Evolutionary conservation across 2,888 invertebrate genomes (phyloP).

Genomic region (Hoplodrina blanda): DNA sequence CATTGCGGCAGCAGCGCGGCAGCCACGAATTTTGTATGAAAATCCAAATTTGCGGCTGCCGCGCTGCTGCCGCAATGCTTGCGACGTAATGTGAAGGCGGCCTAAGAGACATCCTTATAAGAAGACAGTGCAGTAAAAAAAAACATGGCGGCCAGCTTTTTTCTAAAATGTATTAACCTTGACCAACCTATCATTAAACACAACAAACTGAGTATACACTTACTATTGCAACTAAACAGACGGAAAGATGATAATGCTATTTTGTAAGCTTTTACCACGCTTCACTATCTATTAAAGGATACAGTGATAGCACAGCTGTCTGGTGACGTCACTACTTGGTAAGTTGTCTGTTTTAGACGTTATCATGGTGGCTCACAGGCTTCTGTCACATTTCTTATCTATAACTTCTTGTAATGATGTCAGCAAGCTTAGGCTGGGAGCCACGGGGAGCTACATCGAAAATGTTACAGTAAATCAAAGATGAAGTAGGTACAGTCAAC

Average conservation of each 20-base stretch:
- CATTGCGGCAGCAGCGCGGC: too few relatives aligned
- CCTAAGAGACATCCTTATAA: too few relatives aligned
- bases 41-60: too few relatives aligned
- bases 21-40: too few relatives aligned
- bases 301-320: constrained; percentile 32
- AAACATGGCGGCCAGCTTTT: too few relatives aligned
- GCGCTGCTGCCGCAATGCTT: too few relatives aligned
- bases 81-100: too few relatives aligned
- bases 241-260: constrained; percentile 11
- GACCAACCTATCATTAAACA: not conserved
- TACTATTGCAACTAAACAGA: not conserved
- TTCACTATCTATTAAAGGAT: not conserved
- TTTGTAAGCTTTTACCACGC: constrained; percentile 24
- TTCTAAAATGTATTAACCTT: too few relatives aligned
- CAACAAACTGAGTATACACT: not conserved
- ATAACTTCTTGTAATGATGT: not conserved
- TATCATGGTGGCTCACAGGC: constrained; percentile 29
- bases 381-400: constrained; percentile 17
- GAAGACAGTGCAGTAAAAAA: too few relatives aligned
- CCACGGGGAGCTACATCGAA: not conserved
- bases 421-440: not conserved
- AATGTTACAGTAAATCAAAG: too few relatives aligned
- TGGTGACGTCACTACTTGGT: constrained; percentile 40
- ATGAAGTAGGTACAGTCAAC: too few relatives aligned
- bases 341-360: constrained; percentile 10